phyloP scores from a whole-genome alignment of 1,140 invertebrate species.

The Apis laboriosa region DNA sequence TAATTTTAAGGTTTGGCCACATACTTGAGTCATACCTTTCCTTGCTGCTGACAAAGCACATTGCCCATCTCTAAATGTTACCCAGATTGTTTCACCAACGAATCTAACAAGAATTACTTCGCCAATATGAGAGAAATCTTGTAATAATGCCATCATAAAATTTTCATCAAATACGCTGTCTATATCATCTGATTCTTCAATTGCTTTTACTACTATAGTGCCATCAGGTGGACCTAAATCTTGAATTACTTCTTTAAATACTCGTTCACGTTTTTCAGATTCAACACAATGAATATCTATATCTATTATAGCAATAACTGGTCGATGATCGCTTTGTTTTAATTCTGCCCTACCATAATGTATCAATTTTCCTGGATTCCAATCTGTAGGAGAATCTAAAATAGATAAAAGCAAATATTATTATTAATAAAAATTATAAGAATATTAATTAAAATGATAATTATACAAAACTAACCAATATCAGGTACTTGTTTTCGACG shows the following conservation, averaged over 20 bases:
- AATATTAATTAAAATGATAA: not conserved
- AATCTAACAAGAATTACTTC: conserved; percentile 95
- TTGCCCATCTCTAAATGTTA: conserved; percentile 93
- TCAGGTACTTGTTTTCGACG: conserved; percentile 87
- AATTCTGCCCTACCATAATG: conserved; percentile 96
- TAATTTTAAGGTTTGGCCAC: conserved; percentile 86
- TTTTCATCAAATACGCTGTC: conserved; percentile 85
- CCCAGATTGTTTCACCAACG: conserved; percentile 93
- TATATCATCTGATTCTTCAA: conserved; percentile 75
- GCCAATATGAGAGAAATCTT: conserved; percentile 88
- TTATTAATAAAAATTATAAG: not conserved
- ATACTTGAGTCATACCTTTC: conserved; percentile 84
- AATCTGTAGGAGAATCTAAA: conserved; percentile 82
- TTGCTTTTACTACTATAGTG: conserved; percentile 89
- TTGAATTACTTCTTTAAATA: conserved; percentile 92
- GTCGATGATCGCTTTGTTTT: conserved; percentile 98
- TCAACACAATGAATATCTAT: conserved; percentile 92
- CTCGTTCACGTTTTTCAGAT: conserved; percentile 85
- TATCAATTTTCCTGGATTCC: conserved; percentile 90
- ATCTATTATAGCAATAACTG: conserved; percentile 95
- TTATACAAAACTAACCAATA: conserved; percentile 79
- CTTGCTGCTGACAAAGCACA: conserved; percentile 89
- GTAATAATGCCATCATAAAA: conserved; percentile 87
- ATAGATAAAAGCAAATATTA: conserved; percentile 22
- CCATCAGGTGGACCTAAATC: conserved; percentile 96